phyloP scores from a whole-genome alignment of 2,888 invertebrate species.

The Dioctria linearis region DNA sequence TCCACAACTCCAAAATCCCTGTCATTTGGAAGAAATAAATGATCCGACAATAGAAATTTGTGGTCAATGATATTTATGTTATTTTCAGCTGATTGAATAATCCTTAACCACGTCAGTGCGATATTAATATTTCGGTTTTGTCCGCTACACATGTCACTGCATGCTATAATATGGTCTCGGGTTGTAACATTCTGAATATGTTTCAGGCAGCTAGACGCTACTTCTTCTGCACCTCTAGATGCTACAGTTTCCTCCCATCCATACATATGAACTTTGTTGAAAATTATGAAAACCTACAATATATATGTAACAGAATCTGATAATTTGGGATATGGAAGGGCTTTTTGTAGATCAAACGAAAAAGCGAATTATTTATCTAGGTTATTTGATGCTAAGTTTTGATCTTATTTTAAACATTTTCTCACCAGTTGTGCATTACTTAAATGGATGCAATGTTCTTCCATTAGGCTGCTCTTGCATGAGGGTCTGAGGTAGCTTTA shows the following conservation, averaged over 20 bases:
- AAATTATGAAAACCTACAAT: slow-evolving; percentile 51
- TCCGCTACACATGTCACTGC: slow-evolving; percentile 47
- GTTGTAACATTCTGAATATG: slow-evolving; percentile 52
- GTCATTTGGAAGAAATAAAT: slow-evolving; percentile 48
- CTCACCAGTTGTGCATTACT: slow-evolving; percentile 58
- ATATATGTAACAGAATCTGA: slow-evolving; percentile 20
- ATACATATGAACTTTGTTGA: slow-evolving; percentile 54
- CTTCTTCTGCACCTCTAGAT: slow-evolving; percentile 54
- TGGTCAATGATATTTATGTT: slow-evolving; percentile 55
- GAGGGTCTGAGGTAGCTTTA: slow-evolving; percentile 59
- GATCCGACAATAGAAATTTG: no score
- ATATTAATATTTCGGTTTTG: slow-evolving; percentile 56
- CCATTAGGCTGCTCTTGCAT: no score
- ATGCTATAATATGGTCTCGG: slow-evolving; percentile 55
- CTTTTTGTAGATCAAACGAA: slow-evolving; percentile 56
- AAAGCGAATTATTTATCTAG: slow-evolving; percentile 53
- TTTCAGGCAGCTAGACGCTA: slow-evolving; percentile 54
- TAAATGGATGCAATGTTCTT: no score
- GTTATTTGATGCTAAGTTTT: slow-evolving; percentile 45
- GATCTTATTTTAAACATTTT: slow-evolving; percentile 4
- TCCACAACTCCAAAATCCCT: slow-evolving; percentile 44
- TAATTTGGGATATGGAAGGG: slow-evolving; percentile 44
- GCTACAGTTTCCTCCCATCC: slow-evolving; percentile 53
- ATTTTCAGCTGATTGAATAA: slow-evolving; percentile 51
- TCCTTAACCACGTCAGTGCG: slow-evolving; percentile 56